Percentiles rank a stretch among this genome's conserved stretches.
These are phyloP conservation scores for Danio kyathit DNA, from an alignment of 2,797 vertebrate species.

Conservation along the genomic window DNA sequence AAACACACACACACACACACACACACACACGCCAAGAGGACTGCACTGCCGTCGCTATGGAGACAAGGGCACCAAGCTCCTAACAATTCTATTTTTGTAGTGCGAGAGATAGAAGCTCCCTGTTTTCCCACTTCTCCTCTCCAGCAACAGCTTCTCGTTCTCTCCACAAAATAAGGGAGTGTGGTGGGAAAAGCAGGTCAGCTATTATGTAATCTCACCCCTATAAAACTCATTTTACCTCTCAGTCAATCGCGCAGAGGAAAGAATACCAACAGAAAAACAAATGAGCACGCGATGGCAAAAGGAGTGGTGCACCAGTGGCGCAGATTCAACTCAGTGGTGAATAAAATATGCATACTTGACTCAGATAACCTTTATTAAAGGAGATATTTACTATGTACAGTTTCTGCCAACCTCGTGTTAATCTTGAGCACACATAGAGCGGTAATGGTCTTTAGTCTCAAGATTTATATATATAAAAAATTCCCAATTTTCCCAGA, in stretches of 20 bases:
- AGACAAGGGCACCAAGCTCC: constrained; percentile 82
- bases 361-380: constrained; percentile 18
- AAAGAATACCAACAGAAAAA: constrained; percentile 3
- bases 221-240: constrained; percentile 37
- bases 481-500: too few species aligned
- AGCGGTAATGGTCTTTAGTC: too few species aligned
- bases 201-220: constrained; percentile 68
- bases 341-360: neutral
- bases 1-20: constrained; percentile 77
- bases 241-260: constrained; percentile 24
- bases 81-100: constrained; percentile 87
- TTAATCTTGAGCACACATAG: too few species aligned
- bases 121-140: constrained; percentile 73
- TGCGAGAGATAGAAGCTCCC: constrained; percentile 74
- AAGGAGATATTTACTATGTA: too few species aligned
- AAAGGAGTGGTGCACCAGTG: constrained; percentile 25
- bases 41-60: constrained; percentile 81
- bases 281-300: constrained; percentile 30
- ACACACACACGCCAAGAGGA: constrained; percentile 76
- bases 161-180: constrained; percentile 67
- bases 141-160: constrained; percentile 70
- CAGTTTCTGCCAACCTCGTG: too few species aligned
- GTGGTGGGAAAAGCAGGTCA: constrained; percentile 61
- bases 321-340: neutral
- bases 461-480: too few species aligned